Base-by-base conservation (phyloP, 2,113 vertebrate species). In the Pituophis catenifer region DNA sequence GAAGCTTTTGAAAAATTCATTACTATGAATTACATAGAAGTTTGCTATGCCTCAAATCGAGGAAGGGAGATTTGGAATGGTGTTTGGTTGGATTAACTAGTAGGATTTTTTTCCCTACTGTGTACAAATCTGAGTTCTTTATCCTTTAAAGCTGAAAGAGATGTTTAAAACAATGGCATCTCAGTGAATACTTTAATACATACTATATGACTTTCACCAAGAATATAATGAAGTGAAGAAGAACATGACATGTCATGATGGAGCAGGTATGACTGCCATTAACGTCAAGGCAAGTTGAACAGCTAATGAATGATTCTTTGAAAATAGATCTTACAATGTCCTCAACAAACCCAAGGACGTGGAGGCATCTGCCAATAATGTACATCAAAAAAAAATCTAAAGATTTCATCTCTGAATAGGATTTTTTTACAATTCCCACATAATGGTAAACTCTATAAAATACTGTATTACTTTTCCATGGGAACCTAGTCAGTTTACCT, bases 231-330 rank as follows among this genome's bases (percentile, higher is more conserved):
- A 12, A 19, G 0, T 33, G 38, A 91, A n/a, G 38, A n/a, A 92
- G 29, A 90, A 53, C 54, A 24, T 0, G 88, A 1, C 55, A 55
- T 8, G 53, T 11, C 1, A 9, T 91, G 90, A 93, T 91, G 88
- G 91, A 93, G 52, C 29, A 58, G 57, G 17, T 50, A 52, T 59
- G 86, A 57, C 3, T 57, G 5, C 8, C 52, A 24, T 53, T 90
- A 92, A 87, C 85, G 11, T 89, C 3, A 89, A 93, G 86, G 85
- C 9, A 29, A 90, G n/a, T 10, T n/a, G 3, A 94, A 95, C 94
- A 94, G 0, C 0, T 91, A 89, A 55, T 0, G 1, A 90, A 12
- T 10, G 90, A 57, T 55, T 62, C 93, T 94, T 91, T 94, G 57
- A 91, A 29, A 11, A 50, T 87, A 0, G 86, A 23, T 86, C 38